phyloP scores from a whole-genome alignment of 53 echinoderm and acorn worm species.

The Antedon mediterranea region DNA sequence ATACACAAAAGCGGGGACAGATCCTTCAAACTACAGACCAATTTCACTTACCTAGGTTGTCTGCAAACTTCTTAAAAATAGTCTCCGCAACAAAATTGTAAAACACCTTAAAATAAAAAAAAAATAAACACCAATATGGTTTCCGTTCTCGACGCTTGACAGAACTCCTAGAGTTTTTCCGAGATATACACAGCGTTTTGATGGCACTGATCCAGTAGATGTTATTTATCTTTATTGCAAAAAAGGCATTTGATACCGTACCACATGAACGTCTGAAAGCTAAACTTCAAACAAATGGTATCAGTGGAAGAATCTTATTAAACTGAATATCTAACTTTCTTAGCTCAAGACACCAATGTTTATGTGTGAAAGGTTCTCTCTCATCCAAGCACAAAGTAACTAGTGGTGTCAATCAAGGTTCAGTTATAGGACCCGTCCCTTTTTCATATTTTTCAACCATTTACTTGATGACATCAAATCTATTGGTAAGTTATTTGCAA shows the following conservation, averaged over 20 bases:
- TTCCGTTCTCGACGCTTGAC: conserved; percentile 1
- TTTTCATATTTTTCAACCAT: too few species aligned
- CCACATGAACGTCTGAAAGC: conserved; percentile 3
- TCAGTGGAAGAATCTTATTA: background rate
- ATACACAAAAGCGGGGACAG: too few species aligned
- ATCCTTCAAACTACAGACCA: too few species aligned
- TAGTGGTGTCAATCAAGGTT: conserved; percentile 14
- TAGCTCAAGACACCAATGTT: background rate
- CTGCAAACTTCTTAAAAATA: conserved; percentile 7
- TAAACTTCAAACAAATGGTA: conserved; percentile 3
- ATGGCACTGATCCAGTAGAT: conserved; percentile 2
- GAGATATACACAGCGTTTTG: too few species aligned
- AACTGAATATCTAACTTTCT: conserved; percentile 7
- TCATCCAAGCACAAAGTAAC: conserved; percentile 3
- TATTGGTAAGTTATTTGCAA: background rate
- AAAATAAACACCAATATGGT: conserved; percentile 10
- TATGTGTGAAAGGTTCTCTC: background rate
- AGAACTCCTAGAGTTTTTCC: background rate
- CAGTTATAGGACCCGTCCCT: too few species aligned
- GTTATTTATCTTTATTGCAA: conserved; percentile 11
- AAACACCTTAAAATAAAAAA: background rate
- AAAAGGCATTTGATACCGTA: conserved; percentile 18
- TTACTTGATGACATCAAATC: background rate
- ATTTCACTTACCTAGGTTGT: conserved; percentile 3
- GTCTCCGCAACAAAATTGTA: background rate